Conservation (phyloP, 2,888 invertebrate species). For the Carpatolechia fugitivella region DNA sequence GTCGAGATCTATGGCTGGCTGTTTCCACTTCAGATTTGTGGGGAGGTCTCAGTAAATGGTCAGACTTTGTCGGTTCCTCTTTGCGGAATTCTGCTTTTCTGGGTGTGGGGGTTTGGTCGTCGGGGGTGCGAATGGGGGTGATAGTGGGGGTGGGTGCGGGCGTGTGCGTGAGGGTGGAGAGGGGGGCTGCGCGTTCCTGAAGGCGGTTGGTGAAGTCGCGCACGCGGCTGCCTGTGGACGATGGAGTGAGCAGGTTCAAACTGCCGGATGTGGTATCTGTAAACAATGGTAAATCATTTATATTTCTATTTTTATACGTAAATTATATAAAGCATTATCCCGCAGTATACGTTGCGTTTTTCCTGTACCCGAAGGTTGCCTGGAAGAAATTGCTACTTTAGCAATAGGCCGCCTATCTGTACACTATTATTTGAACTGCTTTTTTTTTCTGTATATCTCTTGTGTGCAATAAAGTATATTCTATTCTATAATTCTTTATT, state of each 20-base stretch:
- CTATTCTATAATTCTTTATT: no score
- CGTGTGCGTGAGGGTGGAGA: constrained; percentile 36
- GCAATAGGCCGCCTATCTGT: no score
- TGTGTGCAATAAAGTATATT: no score
- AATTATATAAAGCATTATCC: no score
- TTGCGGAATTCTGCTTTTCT: constrained; percentile 33
- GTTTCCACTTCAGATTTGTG: constrained; percentile 62
- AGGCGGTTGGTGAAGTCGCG: constrained; percentile 80
- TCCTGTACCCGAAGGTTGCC: no score
- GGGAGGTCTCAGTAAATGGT: constrained; percentile 65
- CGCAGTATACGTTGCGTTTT: no score
- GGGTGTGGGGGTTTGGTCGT: constrained; percentile 49
- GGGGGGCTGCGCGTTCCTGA: constrained; percentile 72
- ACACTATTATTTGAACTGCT: no score
- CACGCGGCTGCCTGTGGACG: constrained; percentile 78
- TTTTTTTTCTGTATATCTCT: no score
- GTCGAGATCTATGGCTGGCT: constrained; percentile 60
- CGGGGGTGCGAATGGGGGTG: constrained; percentile 47
- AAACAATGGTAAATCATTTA: no score
- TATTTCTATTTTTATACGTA: no score
- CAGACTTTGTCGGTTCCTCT: constrained; percentile 29
- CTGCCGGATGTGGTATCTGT: constrained; percentile 81
- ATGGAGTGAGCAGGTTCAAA: constrained; percentile 80
- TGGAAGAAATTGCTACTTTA: no score
- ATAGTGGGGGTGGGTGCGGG: constrained; percentile 40